Base-by-base conservation (phyloP, 1,140 invertebrate species). In the Lepeophtheirus salmonis region DNA sequence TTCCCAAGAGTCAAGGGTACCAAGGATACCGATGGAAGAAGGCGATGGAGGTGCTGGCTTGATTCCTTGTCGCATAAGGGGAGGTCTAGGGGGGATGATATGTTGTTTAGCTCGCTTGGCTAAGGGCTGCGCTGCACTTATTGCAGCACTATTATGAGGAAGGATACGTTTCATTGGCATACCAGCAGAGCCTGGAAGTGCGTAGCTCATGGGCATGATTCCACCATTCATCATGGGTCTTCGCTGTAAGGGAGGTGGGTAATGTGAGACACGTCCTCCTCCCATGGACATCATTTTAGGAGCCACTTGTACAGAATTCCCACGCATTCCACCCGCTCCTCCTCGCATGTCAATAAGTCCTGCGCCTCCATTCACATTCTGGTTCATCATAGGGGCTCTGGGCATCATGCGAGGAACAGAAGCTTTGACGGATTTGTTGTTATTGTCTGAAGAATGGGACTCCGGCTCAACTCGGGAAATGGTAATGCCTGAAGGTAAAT, bases 381-480 rank as follows among this genome's bases (percentile, higher is more conserved):
- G n/a, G 10, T 52, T 10, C 10, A 16, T 16, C 50, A 6, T 10
- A 6, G 21, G 21, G 4, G n/a, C 4, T 22, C 6, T 16, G n/a
- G n/a, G 21, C 6, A 12, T 21, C n/a, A 18, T 10, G n/a, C 16
- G 50, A 22, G 6, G 50, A n/a, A 41, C 10, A n/a, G 10, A 12
- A n/a, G n/a, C 10, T 41, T 41, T 10, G 30, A 10, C n/a, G 30
- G n/a, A n/a, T 41, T 12, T 10, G n/a, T 52, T 52, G 50, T 22
- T 52, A 10, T 22, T 52, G 10, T 18, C n/a, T n/a, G n/a, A 41
- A 10, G n/a, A 41, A 12, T 10, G 30, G n/a, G n/a, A 41, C 30
- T 41, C 30, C 6, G 50, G 50, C 50, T 52, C 50, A 4, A 52
- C 50, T 12, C 50, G n/a, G n/a, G 50, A 52, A 52, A 52, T 52